These are phyloP conservation scores for Cabera pusaria DNA, from an alignment of 2,888 invertebrate genomes.

Conservation along the genomic window DNA sequence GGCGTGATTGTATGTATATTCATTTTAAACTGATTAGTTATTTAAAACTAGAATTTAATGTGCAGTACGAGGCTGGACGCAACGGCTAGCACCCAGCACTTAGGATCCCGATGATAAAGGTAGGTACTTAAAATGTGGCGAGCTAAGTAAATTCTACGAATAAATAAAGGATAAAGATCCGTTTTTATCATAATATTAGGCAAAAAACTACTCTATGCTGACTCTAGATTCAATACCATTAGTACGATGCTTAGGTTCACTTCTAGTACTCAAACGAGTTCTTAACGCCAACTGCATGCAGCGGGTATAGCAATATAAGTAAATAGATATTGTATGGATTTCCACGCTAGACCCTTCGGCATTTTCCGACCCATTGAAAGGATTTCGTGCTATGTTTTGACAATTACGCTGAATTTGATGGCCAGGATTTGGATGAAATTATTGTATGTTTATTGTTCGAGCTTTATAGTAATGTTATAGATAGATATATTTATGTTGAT, in stretches of 20 bases:
- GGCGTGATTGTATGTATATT: too few relatives aligned
- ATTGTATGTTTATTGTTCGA: too few relatives aligned
- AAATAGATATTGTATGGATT: constrained; percentile 51
- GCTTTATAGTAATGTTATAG: too few relatives aligned
- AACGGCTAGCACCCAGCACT: too few relatives aligned
- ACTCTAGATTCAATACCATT: constrained; percentile 42
- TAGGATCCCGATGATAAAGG: not conserved
- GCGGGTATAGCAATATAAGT: constrained; percentile 50
- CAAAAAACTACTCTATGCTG: constrained; percentile 3
- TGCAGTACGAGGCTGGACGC: too few relatives aligned
- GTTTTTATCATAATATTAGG: constrained; percentile 2
- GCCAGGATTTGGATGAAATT: too few relatives aligned
- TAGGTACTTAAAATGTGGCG: not conserved
- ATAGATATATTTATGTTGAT: too few relatives aligned
- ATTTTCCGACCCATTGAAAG: constrained; percentile 14
- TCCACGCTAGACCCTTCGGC: constrained; percentile 4
- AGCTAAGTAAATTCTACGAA: too few relatives aligned
- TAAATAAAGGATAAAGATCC: not conserved
- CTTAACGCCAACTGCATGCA: constrained; percentile 29
- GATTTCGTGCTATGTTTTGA: constrained; percentile 27
- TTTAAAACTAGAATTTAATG: too few relatives aligned
- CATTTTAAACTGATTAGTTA: too few relatives aligned
- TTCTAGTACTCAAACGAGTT: constrained; percentile 23
- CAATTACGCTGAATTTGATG: constrained; percentile 15
- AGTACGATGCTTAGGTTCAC: constrained; percentile 30